phyloP scores from a whole-genome alignment of 2,113 vertebrate genomes.

The Meriones unguiculatus region DNA sequence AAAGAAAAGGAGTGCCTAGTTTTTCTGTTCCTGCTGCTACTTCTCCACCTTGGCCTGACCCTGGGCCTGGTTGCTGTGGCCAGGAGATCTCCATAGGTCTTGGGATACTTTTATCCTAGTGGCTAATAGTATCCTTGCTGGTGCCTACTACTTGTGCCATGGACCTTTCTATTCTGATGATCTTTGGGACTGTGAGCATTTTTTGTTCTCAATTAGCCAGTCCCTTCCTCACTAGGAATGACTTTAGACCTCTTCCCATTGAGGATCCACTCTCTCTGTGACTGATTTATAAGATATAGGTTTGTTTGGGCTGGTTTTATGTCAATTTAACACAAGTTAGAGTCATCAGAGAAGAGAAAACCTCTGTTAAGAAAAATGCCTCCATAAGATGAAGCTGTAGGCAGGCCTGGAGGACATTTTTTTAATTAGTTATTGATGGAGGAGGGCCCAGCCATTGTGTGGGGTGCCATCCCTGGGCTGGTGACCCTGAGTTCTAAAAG shows the following conservation, averaged over 20 bases:
- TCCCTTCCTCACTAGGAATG: background rate
- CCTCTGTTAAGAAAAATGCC: background rate
- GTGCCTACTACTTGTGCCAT: background rate
- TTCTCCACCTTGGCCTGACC: too few relatives aligned
- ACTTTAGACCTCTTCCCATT: background rate
- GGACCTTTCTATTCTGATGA: background rate
- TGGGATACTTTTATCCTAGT: too few relatives aligned
- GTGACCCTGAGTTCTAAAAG: background rate
- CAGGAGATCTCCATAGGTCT: too few relatives aligned
- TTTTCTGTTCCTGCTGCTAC: background rate
- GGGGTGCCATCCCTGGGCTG: background rate
- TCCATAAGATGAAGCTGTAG: background rate
- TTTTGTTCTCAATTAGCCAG: background rate
- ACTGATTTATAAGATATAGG: background rate
- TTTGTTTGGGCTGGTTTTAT: background rate
- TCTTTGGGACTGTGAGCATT: too few relatives aligned
- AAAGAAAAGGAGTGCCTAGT: background rate
- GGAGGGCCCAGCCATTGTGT: background rate
- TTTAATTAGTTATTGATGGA: too few relatives aligned
- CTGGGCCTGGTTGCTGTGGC: too few relatives aligned
- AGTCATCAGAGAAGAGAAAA: background rate
- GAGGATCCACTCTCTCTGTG: background rate
- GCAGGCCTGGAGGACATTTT: background rate
- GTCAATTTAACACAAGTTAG: background rate
- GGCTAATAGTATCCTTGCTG: too few relatives aligned